Evolutionary conservation across 92 coral and sea anemone species (phyloP).

Genomic region (Epizoanthus ramosus): DNA sequence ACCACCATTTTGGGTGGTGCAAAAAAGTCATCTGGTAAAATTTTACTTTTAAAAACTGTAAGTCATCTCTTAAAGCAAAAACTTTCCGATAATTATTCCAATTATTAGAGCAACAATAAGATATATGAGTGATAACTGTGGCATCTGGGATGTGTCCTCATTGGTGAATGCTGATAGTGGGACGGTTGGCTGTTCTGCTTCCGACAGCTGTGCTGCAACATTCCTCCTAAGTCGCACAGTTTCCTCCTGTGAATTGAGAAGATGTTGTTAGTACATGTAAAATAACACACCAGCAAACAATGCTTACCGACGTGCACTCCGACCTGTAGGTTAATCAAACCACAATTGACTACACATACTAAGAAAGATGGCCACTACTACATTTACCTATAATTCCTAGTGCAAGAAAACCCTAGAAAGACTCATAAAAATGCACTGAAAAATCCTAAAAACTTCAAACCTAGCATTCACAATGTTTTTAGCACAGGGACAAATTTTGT

Average conservation of each 20-base stretch:
- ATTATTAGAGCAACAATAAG: slow-evolving; percentile 78
- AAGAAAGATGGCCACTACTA: too few species aligned
- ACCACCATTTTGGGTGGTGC: background rate
- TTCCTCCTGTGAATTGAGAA: slow-evolving; percentile 59
- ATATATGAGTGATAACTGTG: slow-evolving; percentile 69
- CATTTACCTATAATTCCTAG: too few species aligned
- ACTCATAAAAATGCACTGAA: too few species aligned
- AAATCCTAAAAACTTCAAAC: too few species aligned
- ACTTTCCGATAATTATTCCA: slow-evolving; percentile 87
- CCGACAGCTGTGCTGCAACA: slow-evolving; percentile 42
- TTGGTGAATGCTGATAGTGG: slow-evolving; percentile 34
- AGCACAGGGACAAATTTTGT: too few species aligned
- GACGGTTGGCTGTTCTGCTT: slow-evolving; percentile 46
- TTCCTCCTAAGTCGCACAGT: slow-evolving; percentile 69
- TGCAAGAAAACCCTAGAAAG: too few species aligned
- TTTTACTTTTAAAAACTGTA: background rate
- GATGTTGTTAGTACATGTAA: too few species aligned
- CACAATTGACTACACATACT: too few species aligned
- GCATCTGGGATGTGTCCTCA: slow-evolving; percentile 52
- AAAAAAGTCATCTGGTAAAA: slow-evolving; percentile 37
- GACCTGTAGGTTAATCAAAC: too few species aligned
- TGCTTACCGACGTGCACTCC: too few species aligned
- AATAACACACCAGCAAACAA: too few species aligned
- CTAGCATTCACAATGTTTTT: too few species aligned
- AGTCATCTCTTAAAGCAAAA: slow-evolving; percentile 64